phyloP scores from a whole-genome alignment of 2,888 invertebrate genomes.

The Acanthococcus lagerstroemiae region DNA sequence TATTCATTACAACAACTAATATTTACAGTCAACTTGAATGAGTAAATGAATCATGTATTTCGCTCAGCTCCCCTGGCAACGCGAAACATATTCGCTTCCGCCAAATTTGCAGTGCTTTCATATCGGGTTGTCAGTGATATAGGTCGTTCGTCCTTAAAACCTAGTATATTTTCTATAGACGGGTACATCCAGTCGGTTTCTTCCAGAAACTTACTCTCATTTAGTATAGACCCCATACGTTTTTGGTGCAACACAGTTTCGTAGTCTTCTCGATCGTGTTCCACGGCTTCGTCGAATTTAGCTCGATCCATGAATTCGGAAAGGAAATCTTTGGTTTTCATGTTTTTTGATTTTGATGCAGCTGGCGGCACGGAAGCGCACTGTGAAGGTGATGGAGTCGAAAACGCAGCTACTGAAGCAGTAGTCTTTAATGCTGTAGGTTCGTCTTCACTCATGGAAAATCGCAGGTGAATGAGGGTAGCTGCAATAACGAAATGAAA shows the following conservation, averaged over 20 bases:
- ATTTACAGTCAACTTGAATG: too few species aligned
- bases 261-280: conserved; percentile 22
- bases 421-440: conserved; percentile 86
- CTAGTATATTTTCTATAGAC: conserved; percentile 15
- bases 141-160: conserved; percentile 24
- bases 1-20: too few species aligned
- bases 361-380: neutral
- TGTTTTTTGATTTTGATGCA: neutral
- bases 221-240: conserved; percentile 15
- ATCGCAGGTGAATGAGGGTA: too few species aligned
- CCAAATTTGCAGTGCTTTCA: conserved; percentile 23
- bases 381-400: conserved; percentile 7
- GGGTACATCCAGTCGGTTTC: conserved; percentile 28
- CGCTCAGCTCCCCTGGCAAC: conserved; percentile 11
- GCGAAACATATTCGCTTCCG: conserved; percentile 21
- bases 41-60: too few species aligned
- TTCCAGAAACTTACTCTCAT: conserved; percentile 21
- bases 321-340: conserved; percentile 5
- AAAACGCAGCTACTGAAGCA: conserved; percentile 47
- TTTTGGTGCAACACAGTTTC: conserved; percentile 18
- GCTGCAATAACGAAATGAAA: too few species aligned
- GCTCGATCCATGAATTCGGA: conserved; percentile 17
- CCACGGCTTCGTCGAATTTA: conserved; percentile 19
- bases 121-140: conserved; percentile 12
- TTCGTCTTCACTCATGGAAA: conserved; percentile 60